Evolutionary conservation across 2,888 invertebrate species (phyloP).

Genomic region (Pedicia rivosa): DNA sequence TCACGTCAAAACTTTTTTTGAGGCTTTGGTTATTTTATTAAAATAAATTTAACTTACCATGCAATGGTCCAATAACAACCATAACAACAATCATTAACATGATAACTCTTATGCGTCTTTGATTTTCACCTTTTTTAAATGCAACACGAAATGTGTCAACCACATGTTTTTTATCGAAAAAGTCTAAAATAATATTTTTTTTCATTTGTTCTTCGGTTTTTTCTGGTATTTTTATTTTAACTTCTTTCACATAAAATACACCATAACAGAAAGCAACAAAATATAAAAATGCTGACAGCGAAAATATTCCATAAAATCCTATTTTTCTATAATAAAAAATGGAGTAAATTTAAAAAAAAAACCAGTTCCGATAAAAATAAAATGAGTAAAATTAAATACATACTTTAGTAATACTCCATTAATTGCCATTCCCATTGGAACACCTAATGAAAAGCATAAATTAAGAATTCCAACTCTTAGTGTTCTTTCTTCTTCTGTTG

Average conservation of each 20-base stretch:
- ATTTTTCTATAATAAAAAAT: slow-evolving; percentile 35
- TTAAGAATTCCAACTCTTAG: slow-evolving; percentile 76
- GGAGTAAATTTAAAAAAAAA: slow-evolving; percentile 3
- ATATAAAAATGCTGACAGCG: slow-evolving; percentile 58
- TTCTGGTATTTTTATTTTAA: slow-evolving; percentile 16
- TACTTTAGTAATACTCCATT: slow-evolving; percentile 58
- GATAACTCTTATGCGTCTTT: slow-evolving; percentile 54
- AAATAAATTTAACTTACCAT: slow-evolving; percentile 41
- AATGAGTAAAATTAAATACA: slow-evolving; percentile 10
- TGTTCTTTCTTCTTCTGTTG: slow-evolving; percentile 67
- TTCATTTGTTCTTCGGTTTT: slow-evolving; percentile 11
- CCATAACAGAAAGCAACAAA: slow-evolving; percentile 60
- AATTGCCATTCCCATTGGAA: slow-evolving; percentile 76
- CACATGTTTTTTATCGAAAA: slow-evolving; percentile 63
- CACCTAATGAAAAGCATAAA: slow-evolving; percentile 73
- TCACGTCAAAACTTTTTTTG: too few relatives aligned
- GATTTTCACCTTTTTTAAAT: slow-evolving; percentile 61
- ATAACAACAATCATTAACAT: slow-evolving; percentile 66
- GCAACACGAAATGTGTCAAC: slow-evolving; percentile 64
- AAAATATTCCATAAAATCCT: slow-evolving; percentile 70
- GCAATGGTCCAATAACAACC: slow-evolving; percentile 72
- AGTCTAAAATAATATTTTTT: slow-evolving; percentile 33
- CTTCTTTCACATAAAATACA: slow-evolving; percentile 52
- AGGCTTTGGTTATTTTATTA: too few relatives aligned
- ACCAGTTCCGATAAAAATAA: slow-evolving; percentile 1